Conservation (phyloP, 2,113 vertebrate species). For the Erinaceus europaeus region DNA sequence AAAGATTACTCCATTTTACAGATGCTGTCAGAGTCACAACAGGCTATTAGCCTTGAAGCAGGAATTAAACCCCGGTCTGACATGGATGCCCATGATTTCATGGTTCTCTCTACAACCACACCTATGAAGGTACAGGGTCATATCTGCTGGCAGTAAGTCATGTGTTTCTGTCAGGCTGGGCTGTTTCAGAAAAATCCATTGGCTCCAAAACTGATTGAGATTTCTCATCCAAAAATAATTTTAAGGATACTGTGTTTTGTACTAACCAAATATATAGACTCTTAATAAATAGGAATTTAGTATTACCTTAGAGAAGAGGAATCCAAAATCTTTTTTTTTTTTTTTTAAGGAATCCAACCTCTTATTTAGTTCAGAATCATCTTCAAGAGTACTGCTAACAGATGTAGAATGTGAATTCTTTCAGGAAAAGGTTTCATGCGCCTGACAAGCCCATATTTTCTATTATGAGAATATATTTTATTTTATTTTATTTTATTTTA, state of each 20-base stretch:
- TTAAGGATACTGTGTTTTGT: no score
- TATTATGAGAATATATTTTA: no score
- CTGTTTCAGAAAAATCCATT: background rate
- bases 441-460: background rate
- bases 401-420: background rate
- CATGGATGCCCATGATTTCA: background rate
- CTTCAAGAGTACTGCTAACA: constrained; percentile 12
- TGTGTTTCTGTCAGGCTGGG: background rate
- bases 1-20: background rate
- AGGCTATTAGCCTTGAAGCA: background rate
- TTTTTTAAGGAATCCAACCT: background rate
- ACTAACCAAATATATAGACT: background rate
- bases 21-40: background rate
- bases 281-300: constrained; percentile 23
- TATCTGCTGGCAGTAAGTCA: background rate
- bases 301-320: constrained; percentile 1
- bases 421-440: background rate
- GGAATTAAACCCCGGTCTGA: background rate
- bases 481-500: no score
- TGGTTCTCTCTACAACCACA: background rate
- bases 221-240: background rate
- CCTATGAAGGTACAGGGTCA: background rate
- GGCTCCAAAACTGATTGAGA: background rate
- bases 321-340: no score
- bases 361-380: background rate